Conservation (phyloP, 2,888 invertebrate species). For the Siphlonurus alternatus region DNA sequence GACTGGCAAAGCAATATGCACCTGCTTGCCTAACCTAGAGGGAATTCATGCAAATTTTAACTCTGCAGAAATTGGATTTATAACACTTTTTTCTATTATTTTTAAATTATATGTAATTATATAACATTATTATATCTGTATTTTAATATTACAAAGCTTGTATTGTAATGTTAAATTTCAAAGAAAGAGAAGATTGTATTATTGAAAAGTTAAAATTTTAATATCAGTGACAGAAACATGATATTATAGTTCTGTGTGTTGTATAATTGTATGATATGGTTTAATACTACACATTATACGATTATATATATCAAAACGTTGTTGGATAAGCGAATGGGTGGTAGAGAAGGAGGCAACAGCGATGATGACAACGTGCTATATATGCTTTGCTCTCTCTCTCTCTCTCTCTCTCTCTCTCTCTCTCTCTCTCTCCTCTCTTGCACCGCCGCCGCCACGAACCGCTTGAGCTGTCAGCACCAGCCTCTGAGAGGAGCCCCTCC, state of each 20-base stretch:
- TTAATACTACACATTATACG: too few species aligned
- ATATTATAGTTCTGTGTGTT: too few species aligned
- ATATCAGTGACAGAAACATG: background rate
- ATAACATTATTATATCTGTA: too few species aligned
- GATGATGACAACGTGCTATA: background rate
- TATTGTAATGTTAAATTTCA: too few species aligned
- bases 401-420: background rate
- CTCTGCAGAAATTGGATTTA: too few species aligned
- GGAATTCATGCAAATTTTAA: too few species aligned
- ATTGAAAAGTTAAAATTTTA: background rate
- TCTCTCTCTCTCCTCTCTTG: background rate
- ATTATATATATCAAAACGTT: background rate
- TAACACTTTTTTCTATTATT: too few species aligned
- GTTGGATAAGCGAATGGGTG: background rate
- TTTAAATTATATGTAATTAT: too few species aligned
- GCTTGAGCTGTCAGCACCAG: background rate
- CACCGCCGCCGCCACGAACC: background rate
- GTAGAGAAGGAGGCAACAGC: background rate
- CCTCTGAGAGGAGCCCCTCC: background rate
- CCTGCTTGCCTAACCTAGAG: too few species aligned
- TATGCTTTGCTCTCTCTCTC: background rate
- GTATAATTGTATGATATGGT: too few species aligned
- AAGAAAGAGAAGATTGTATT: background rate
- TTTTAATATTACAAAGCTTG: too few species aligned
- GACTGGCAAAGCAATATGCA: too few species aligned